Base-by-base conservation (phyloP, 2,113 vertebrate species). In the Stomatorhinus ivindoensis region DNA sequence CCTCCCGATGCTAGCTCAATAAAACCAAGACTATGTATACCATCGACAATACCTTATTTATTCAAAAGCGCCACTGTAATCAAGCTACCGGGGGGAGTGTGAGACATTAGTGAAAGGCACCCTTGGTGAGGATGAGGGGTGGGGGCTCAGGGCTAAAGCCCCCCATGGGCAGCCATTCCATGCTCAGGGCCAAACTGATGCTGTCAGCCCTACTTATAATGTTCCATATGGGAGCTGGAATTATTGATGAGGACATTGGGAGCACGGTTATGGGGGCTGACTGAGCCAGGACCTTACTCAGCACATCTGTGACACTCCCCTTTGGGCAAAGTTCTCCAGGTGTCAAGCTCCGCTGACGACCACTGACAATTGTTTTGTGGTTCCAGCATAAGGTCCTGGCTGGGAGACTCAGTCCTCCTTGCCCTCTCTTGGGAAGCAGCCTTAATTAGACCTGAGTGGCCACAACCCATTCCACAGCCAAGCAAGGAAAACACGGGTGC, bases 241-340 rank as follows among this genome's bases (percentile, higher is more conserved):
- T 88, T 88, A 88, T 88, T 88, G 89, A 90, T 88, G 89, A 83
- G 35, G 50, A 27, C 35, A 24, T 9, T 61, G 35, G 53, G 39
- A 21, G 39, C 58, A 31, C 65, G 47, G 31, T 21, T 44, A 15
- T 27, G 27, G 46, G 51, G 47, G 35, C 19, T 24, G 46, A 55
- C 17, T 83, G 31, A 39, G 73, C 31, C 27, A 17, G 86, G 27
- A 15, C 84, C 69, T 88, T 82, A 83, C 69, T 88, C 51, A 50
- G 69, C 86, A 88, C 13, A n/a, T 88, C 73, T 42, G 8, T 48
- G 19, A 31, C 58, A 44, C 19, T 47, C 39, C 31, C 69, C 47
- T 61, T n/a, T n/a, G 55, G 55, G 55, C 21, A 61, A 61, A 58
- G 55, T 58, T 58, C 55, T 86, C n/a, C 46, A 48, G 46, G 39